Conservation (phyloP, 2,113 vertebrate species). For the Elgaria multicarinata region DNA sequence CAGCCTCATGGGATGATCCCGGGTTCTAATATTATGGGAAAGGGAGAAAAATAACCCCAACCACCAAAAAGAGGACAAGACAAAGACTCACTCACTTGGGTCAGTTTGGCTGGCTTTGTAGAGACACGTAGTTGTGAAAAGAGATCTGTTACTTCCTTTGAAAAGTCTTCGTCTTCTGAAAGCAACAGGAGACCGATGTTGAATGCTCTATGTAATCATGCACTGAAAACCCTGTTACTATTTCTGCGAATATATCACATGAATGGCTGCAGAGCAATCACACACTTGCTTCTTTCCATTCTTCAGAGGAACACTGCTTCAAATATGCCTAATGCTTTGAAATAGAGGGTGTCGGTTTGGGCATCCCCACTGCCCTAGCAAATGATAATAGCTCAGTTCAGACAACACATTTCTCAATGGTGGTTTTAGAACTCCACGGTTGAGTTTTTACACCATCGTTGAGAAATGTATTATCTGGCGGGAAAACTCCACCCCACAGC, state of each 20-base stretch:
- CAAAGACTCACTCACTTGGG: conserved; percentile 78
- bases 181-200: conserved; percentile 39
- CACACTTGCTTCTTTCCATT: neutral
- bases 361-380: too few species aligned
- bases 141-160: conserved; percentile 83
- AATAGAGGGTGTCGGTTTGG: too few species aligned
- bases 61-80: conserved; percentile 30
- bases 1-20: too few species aligned
- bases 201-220: neutral
- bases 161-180: conserved; percentile 87
- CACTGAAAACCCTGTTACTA: neutral
- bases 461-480: too few species aligned
- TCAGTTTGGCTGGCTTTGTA: conserved; percentile 83
- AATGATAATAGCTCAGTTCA: too few species aligned
- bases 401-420: too few species aligned
- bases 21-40: too few species aligned
- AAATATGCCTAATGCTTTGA: too few species aligned
- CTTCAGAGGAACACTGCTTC: neutral
- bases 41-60: too few species aligned
- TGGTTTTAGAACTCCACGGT: too few species aligned
- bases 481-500: too few species aligned
- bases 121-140: conserved; percentile 83
- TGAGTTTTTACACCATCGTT: too few species aligned
- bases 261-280: neutral
- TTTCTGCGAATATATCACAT: neutral